Evolutionary conservation across 30 jellyfish, hydroid and myxozoan genomes (phyloP), one percentile per base, ranked within the genome.

Genomic region (Catostylus mosaicus): DNA sequence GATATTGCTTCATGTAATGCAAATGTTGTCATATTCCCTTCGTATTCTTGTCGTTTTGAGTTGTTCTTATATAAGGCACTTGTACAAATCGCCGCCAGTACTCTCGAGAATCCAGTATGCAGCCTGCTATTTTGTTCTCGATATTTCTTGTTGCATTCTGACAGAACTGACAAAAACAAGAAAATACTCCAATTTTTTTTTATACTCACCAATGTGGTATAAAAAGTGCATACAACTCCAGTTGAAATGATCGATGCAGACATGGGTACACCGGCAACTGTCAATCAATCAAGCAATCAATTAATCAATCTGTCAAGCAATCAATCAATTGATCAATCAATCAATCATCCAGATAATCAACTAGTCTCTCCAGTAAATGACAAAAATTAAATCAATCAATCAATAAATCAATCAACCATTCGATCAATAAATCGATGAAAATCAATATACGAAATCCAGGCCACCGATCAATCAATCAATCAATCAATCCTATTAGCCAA

Each of bases 211-310:
- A 87, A 61, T 4, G 96, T 69, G 9, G 96, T 87, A 46, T 87
- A 87, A 56, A 87, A 87, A 5, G 90, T 87, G 65, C 96, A 87
- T 34, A 87, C 96, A 36, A 35, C 40, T 67, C 96, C 96, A 1
- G 91, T 87, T 33, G 91, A 47, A 29, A 87, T 67, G 9, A 87
- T 87, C 16, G 96, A 57, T 7, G 82, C 83, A 0, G 91, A 52
- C 75, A 87, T 10, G 1, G 96, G 90, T 20, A 87, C 90, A 33
- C 82, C 96, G 32, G 96, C 96, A 40, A 87, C 96, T 87, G 76
- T 18, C 45, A 59, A 26, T 9, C 64, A 73, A 56, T 8, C 71
- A 59, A 16, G 4, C 1, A 59, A 23, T 59, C 35, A 23, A 27
- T 2, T 3, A 8, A 59, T 27, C 71, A 59, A 23, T 59, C 71